Evolutionary conservation across 2,888 invertebrate genomes (phyloP).

Genomic region (Aporophyla nigra): DNA sequence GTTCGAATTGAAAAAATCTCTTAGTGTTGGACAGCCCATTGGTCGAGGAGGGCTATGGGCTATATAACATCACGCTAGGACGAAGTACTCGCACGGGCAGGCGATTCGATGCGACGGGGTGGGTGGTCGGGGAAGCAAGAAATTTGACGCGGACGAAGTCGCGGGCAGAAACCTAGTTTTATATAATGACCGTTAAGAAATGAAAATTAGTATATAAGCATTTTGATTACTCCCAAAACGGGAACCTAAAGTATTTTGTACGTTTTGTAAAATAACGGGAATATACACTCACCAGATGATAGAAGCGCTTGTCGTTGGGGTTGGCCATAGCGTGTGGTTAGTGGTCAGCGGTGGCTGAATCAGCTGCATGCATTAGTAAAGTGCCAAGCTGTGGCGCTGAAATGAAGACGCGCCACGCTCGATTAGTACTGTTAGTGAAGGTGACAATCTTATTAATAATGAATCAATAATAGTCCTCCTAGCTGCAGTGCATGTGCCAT

Average conservation of each 20-base stretch:
- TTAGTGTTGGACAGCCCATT: too few species aligned
- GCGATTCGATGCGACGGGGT: too few species aligned
- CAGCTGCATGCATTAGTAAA: slow-evolving; percentile 88
- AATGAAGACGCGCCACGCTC: slow-evolving; percentile 80
- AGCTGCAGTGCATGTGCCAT: neutral
- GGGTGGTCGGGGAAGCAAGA: too few species aligned
- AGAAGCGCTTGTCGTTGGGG: slow-evolving; percentile 89
- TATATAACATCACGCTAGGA: too few species aligned
- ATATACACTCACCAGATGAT: slow-evolving; percentile 89
- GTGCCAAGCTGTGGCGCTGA: slow-evolving; percentile 81
- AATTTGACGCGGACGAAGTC: too few species aligned
- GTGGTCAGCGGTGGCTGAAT: slow-evolving; percentile 74
- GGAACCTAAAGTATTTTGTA: neutral
- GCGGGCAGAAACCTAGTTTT: neutral
- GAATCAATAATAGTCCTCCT: neutral
- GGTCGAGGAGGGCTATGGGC: too few species aligned
- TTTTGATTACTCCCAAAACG: neutral
- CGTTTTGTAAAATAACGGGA: slow-evolving; percentile 14
- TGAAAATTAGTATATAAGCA: neutral
- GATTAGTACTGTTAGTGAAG: slow-evolving; percentile 78
- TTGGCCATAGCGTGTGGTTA: slow-evolving; percentile 84
- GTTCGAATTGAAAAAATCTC: too few species aligned
- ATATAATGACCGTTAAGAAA: neutral
- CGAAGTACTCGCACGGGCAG: too few species aligned
- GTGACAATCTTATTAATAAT: slow-evolving; percentile 35